Conservation (phyloP, 1,140 invertebrate genomes). For the Drosophila paulistorum region DNA sequence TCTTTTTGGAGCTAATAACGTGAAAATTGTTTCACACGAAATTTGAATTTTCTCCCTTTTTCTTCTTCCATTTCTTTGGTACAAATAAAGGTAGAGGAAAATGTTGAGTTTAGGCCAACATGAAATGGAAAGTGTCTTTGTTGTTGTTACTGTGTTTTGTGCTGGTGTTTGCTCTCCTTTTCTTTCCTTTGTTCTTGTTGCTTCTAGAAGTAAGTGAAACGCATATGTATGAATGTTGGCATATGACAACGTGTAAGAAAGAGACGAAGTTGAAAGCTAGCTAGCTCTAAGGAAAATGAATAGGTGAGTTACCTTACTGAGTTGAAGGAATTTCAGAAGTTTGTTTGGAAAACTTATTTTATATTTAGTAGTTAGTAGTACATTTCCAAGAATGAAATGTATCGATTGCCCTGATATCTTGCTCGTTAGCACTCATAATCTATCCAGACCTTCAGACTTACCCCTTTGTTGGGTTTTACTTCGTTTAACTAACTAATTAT, state of each 20-base stretch:
- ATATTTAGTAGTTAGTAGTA: no score
- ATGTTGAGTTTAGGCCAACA: neutral
- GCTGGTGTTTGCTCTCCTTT: neutral
- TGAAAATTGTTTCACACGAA: neutral
- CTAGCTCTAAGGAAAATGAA: no score
- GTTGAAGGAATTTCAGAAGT: no score
- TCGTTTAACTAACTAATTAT: no score
- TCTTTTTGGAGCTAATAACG: constrained; percentile 1
- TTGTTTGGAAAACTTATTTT: no score
- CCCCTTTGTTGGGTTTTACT: no score
- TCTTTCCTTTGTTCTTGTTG: neutral
- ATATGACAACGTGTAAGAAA: neutral
- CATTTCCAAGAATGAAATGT: no score
- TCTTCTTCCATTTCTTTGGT: neutral
- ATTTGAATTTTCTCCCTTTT: neutral
- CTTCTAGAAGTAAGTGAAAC: neutral
- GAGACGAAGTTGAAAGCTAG: neutral
- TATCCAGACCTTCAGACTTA: no score
- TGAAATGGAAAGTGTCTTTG: constrained; percentile 1
- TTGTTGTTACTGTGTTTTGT: neutral
- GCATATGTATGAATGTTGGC: no score
- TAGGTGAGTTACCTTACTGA: no score
- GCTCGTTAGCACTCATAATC: no score
- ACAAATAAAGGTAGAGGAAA: neutral
- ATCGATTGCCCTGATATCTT: no score